phyloP scores from a whole-genome alignment of 2,113 vertebrate species.

The Lichenostomus cassidix region DNA sequence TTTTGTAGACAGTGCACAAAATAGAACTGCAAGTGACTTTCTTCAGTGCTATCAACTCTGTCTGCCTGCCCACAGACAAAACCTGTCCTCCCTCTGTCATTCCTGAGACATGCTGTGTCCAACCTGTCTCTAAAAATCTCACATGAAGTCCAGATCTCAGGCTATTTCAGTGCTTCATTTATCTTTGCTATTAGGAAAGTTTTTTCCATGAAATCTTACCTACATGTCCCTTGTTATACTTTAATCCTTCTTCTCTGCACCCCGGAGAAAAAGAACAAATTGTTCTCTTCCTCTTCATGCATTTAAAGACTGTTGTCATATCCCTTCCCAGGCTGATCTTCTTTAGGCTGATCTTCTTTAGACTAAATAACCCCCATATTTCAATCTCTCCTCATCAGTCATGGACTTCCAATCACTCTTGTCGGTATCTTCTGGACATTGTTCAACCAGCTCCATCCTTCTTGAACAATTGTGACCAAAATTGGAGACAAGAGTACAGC shows the following conservation, averaged over 20 bases:
- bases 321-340: neutral
- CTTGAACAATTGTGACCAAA: conserved; percentile 1
- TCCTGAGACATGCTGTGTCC: neutral
- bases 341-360: conserved; percentile 52
- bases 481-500: neutral
- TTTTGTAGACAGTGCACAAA: neutral
- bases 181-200: neutral
- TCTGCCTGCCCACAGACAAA: conserved; percentile 11
- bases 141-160: neutral
- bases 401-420: neutral
- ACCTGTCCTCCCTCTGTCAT: neutral
- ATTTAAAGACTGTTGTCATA: conserved; percentile 17
- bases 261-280: neutral
- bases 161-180: neutral
- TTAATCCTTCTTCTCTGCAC: neutral
- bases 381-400: conserved; percentile 36
- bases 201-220: neutral
- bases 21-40: neutral
- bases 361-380: neutral
- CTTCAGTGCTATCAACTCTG: neutral
- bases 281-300: neutral
- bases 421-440: neutral
- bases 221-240: neutral
- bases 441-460: neutral
- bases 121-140: neutral